Base-by-base conservation (phyloP, 2,797 vertebrate genomes). In the Aeoliscus strigatus region DNA sequence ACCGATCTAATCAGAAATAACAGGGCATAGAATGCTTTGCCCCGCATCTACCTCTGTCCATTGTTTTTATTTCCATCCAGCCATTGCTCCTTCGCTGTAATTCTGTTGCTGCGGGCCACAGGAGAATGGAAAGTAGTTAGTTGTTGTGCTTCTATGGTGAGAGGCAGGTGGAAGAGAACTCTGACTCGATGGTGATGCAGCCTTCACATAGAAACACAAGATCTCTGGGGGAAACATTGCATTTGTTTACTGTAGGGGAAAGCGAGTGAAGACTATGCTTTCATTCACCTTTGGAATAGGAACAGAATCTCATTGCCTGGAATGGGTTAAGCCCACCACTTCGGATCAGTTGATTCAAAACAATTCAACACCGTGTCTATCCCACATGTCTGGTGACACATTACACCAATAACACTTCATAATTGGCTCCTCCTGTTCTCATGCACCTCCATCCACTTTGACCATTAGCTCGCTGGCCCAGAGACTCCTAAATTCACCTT, bases 121-220 rank as follows among this genome's bases (percentile, higher is more conserved):
- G 60, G 66, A 54, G 39, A 52, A 49, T 73, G 69, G 74, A 60
- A 79, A 75, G n/a, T n/a, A n/a, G 66, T 74, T 53, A 50, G 60
- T 51, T 56, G 65, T 63, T 70, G 57, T 73, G 55, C 41, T 57
- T 79, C 40, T 41, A 25, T 66, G 65, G 66, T 76, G 49, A 40
- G 73, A 77, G 71, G 47, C 70, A 56, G 66, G 51, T 81, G 75
- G 76, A 74, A 75, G 58, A 77, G 59, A 64, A 64, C 39, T 68
- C 36, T 35, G 52, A 55, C 15, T 17, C 55, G 49, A 63, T 48
- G 41, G 58, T 73, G 72, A 45, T 50, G 59, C 61, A 51, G 58
- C 62, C 64, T 77, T 58, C 54, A 51, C 65, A 56, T 80, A 49
- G 73, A 81, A 66, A 83, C 73, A 34, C 37, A 39, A 35, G 29